Evolutionary conservation across 2,888 invertebrate species (phyloP), one percentile per base, ranked within the genome.

Genomic region (Drosophila lutescens): DNA sequence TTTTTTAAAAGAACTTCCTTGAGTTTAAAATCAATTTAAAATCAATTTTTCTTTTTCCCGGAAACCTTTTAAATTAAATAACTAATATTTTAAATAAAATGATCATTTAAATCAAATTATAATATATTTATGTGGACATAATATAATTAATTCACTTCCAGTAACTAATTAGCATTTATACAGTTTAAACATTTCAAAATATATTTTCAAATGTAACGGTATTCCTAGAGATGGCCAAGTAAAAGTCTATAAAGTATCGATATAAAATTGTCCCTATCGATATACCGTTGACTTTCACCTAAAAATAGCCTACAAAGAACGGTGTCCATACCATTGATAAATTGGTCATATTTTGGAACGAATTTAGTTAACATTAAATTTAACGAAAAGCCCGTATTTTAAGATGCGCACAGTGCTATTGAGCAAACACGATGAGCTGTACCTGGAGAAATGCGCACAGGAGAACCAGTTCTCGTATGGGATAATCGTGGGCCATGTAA

Each of bases 401-500:
- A 54, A 26, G 47, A 91, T 95, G 78, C 94, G 95, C 90, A 94
- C 94, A 74, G 94, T 95, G 59, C 93, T 95, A 87, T 94, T 95
- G 23, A 95, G 95, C 77, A 95, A 95, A 91, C 93, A 93, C 91
- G 93, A 95, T 72, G 93, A 95, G 77, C 93, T 94, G 79, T 96
- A 96, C 92, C 92, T 96, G 79, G 93, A 94, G 77, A 94, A 94
- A 80, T 93, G 95, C 88, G 93, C 94, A 12, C 93, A 94, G 66
- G 92, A 94, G 74, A 94, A 95, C 89, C 93, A 92, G 79, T 95
- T 95, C 89, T 94, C 94, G 43, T 94, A 95, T 72, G 97, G 97
- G 74, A 93, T 97, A 88, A 95, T 97, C 88, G 93, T 97, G 79
- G 96, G 97, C 74, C 96, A 97, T 94, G 97, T 96, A 93, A 90